phyloP scores from a whole-genome alignment of 2,888 invertebrate species.

The Caenorhabditis sinica region DNA sequence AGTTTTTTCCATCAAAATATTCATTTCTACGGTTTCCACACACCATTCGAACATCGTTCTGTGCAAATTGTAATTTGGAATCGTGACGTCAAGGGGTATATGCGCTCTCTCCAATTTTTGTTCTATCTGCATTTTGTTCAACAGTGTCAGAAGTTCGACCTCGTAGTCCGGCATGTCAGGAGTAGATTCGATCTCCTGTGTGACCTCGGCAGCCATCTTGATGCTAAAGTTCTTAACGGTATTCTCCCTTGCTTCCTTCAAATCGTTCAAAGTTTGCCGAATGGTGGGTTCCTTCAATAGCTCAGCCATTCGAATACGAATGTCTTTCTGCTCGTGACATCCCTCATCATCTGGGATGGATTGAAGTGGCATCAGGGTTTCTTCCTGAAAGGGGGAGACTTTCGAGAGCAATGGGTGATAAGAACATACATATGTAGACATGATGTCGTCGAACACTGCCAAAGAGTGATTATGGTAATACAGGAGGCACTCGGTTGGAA shows the following conservation, averaged over 20 bases:
- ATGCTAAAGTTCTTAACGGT: background rate
- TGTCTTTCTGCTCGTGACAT: background rate
- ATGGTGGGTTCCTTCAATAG: slow-evolving; percentile 1
- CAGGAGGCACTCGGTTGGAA: background rate
- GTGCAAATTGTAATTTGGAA: slow-evolving; percentile 11
- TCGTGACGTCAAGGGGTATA: background rate
- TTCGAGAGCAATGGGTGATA: background rate
- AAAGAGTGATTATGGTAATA: background rate
- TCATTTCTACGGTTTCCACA: background rate
- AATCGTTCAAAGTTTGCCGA: background rate
- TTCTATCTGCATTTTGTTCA: background rate
- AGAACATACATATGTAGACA: slow-evolving; percentile 24
- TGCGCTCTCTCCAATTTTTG: background rate
- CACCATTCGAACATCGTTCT: slow-evolving; percentile 34
- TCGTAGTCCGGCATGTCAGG: background rate
- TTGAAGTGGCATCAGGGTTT: slow-evolving; percentile 3
- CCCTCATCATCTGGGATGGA: background rate
- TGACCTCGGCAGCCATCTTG: slow-evolving; percentile 6
- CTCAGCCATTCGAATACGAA: background rate
- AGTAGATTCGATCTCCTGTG: background rate
- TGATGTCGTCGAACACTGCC: slow-evolving; percentile 36
- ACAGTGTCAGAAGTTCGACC: background rate
- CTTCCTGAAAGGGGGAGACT: slow-evolving; percentile 24
- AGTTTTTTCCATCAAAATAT: background rate
- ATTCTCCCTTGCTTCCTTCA: background rate